Base-by-base conservation (phyloP, 2,113 vertebrate species). In the Ursus arctos region DNA sequence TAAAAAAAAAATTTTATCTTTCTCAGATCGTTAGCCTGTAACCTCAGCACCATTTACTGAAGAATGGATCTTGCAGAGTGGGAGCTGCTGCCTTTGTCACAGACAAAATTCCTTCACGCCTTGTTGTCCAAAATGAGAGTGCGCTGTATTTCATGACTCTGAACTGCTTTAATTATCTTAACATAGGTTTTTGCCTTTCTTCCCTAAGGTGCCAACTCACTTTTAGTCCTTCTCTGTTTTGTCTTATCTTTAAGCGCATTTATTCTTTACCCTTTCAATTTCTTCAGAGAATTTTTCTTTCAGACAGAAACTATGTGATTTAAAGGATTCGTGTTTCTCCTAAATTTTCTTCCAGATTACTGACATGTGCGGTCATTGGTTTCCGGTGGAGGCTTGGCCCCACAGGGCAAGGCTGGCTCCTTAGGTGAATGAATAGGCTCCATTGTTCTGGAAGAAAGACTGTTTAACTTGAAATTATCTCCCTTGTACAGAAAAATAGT, bases 261-360 rank as follows among this genome's bases (percentile, higher is more conserved):
- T 90, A 49, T 53, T 86, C 14, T 8, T 61, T 67, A 22, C 11
- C 82, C 71, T 89, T 77, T 71, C 36, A 31, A 71, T 89, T 84
- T 96, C 81, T 84, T 84, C 24, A 43, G 49, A n/a, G 40, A 88
- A n/a, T 43, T 59, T 93, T 96, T 76, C 26, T 57, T 93, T 83
- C 55, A 59, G 14, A 15, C 28, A 71, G 85, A 21, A 12, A 5
- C 10, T 43, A 1, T n/a, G 55, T 72, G 71, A 51, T 49, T 67
- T 49, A 43, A 21, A 77, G 31, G 11, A n/a, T 77, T 81, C 65
- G 12, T 14, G 14, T 71, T 85, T 95, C 19, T 4, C 18, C 72
- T 51, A 36, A 3, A 65, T 89, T 47, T 76, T 19, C 74, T 16
- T 36, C 53, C 3, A 26, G 51, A 40, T 87, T 76, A 26, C 59